Percentiles rank a stretch among this genome's conserved stretches.
phyloP scores from a whole-genome alignment of 2,888 invertebrate species.

The Quadriops clusia region DNA sequence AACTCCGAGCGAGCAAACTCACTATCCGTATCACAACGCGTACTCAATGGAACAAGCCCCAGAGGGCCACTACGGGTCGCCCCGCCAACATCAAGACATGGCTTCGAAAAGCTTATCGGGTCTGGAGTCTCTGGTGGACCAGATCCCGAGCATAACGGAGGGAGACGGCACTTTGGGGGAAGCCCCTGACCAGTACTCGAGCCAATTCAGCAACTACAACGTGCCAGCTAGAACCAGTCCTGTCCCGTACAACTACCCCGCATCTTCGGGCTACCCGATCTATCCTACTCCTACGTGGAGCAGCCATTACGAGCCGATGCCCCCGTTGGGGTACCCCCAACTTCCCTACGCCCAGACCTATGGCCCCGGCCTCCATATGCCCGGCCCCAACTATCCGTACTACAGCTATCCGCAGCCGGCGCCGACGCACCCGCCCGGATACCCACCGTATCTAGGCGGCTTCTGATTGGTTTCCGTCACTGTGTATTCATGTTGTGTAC shows the following conservation, averaged over 20 bases:
- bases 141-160: constrained; percentile 80
- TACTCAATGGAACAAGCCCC: constrained; percentile 33
- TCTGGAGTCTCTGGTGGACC: constrained; percentile 79
- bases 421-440: constrained; percentile 35
- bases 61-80: constrained; percentile 36
- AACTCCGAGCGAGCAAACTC: constrained; percentile 30
- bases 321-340: constrained; percentile 34
- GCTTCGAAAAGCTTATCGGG: constrained; percentile 80
- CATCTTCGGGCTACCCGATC: constrained; percentile 32
- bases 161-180: constrained; percentile 40
- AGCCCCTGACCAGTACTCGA: constrained; percentile 29
- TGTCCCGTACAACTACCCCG: constrained; percentile 31
- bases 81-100: constrained; percentile 53
- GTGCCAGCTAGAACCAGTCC: constrained; percentile 35
- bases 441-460: constrained; percentile 36
- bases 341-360: constrained; percentile 33
- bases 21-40: constrained; percentile 32
- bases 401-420: constrained; percentile 36
- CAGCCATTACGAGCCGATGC: constrained; percentile 36
- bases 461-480: constrained; percentile 39
- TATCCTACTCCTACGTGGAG: constrained; percentile 37
- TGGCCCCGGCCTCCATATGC: constrained; percentile 51
- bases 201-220: constrained; percentile 39
- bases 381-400: constrained; percentile 58
- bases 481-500: constrained; percentile 41